Conservation (phyloP, 2,113 vertebrate genomes). For the Microcebus tavaratra region DNA sequence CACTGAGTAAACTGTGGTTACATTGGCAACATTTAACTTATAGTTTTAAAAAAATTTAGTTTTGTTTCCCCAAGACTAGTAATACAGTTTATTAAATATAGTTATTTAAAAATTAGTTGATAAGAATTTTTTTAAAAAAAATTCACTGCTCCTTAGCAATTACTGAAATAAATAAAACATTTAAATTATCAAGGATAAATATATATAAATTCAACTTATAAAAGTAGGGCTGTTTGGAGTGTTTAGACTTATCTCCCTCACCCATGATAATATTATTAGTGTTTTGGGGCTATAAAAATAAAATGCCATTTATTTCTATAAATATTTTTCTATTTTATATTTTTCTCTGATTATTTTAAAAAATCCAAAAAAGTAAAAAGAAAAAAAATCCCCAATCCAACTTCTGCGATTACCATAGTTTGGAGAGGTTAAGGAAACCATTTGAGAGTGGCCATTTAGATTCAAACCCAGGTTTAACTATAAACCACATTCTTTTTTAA, state of each 20-base stretch:
- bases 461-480: neutral
- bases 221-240: neutral
- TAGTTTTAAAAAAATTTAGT: neutral
- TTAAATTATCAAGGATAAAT: neutral
- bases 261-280: conserved; percentile 12
- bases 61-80: neutral
- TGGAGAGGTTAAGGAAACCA: neutral
- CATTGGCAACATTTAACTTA: neutral
- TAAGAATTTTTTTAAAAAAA: conserved; percentile 15
- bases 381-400: neutral
- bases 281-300: neutral
- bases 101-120: conserved; percentile 29
- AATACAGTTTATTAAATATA: neutral
- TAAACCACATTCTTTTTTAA: neutral
- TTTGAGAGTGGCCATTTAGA: neutral
- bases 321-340: neutral
- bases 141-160: neutral
- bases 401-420: neutral
- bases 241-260: neutral
- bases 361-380: neutral
- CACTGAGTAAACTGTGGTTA: neutral
- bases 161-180: conserved; percentile 27
- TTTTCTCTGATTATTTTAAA: conserved; percentile 7
- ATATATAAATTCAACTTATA: neutral
- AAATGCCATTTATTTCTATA: neutral